Percentiles rank a stretch among this genome's conserved stretches.
Evolutionary conservation across 1,140 invertebrate species (phyloP).

Genomic region (Neomicropteryx cornuta): DNA sequence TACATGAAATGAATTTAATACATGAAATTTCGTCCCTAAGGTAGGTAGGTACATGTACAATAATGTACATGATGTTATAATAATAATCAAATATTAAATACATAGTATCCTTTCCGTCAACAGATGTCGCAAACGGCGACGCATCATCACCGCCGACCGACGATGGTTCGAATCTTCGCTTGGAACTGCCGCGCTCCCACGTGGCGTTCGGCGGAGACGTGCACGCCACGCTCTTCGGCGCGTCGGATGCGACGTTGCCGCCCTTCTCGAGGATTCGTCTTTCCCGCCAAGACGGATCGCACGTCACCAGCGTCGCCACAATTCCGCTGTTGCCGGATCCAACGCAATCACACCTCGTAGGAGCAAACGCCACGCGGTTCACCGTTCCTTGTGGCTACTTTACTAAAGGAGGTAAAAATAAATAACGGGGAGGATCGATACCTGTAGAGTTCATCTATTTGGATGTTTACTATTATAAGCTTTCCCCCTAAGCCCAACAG

Average conservation of each 20-base stretch:
- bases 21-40: too few species aligned
- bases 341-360: constrained; percentile 16
- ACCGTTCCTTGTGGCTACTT: constrained; percentile 59
- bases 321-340: constrained; percentile 44
- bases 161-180: too few species aligned
- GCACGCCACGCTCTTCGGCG: constrained; percentile 40
- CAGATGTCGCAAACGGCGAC: constrained; percentile 27
- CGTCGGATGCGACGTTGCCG: constrained; percentile 21
- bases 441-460: constrained; percentile 9
- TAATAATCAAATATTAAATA: too few species aligned
- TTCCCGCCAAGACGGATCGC: constrained; percentile 41
- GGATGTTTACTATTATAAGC: background rate
- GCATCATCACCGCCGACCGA: too few species aligned
- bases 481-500: too few species aligned
- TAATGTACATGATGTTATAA: too few species aligned
- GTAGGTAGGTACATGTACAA: too few species aligned
- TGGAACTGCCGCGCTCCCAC: constrained; percentile 44
- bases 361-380: constrained; percentile 24
- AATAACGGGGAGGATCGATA: too few species aligned
- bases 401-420: constrained; percentile 49
- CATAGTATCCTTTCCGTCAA: constrained; percentile 11
- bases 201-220: constrained; percentile 55
- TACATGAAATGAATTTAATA: too few species aligned
- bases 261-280: constrained; percentile 20
- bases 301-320: constrained; percentile 50